A percentile compares a stretch with the other conserved stretches of the same genome.
These are phyloP conservation scores for Pseudomyrmex cubaensis DNA, from an alignment of 1,140 invertebrate genomes.

Conservation along the genomic window DNA sequence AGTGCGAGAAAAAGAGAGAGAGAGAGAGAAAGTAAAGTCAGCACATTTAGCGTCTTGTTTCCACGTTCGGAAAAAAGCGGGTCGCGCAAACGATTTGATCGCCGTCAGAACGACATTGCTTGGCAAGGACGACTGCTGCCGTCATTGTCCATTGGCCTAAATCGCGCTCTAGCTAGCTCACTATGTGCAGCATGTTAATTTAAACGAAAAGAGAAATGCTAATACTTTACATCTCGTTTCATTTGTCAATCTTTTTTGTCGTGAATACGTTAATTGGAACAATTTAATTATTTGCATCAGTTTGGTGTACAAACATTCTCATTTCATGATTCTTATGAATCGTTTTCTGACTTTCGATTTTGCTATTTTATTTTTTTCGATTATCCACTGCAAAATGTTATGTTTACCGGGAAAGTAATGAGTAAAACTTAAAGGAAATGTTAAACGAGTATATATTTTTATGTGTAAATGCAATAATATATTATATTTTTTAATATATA, in stretches of 20 bases:
- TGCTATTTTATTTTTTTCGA: not conserved
- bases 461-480: no score
- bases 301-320: not conserved
- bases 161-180: constrained; percentile 58
- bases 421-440: no score
- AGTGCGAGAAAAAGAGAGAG: constrained; percentile 9
- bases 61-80: constrained; percentile 64
- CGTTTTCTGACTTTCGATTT: not conserved
- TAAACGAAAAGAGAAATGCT: constrained; percentile 56
- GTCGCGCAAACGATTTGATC: constrained; percentile 58
- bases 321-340: not conserved
- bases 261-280: constrained; percentile 23
- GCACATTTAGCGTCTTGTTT: constrained; percentile 49
- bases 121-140: constrained; percentile 66
- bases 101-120: constrained; percentile 67
- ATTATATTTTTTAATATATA: no score
- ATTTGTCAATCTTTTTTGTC: constrained; percentile 16
- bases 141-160: constrained; percentile 66
- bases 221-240: constrained; percentile 48
- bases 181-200: constrained; percentile 66
- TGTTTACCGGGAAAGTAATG: not conserved
- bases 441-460: no score
- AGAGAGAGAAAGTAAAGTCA: not conserved
- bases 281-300: constrained; percentile 21
- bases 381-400: not conserved